Evolutionary conservation across 2,888 invertebrate species (phyloP), one percentile per base, ranked within the genome.

Genomic region (Baronia brevicornis): DNA sequence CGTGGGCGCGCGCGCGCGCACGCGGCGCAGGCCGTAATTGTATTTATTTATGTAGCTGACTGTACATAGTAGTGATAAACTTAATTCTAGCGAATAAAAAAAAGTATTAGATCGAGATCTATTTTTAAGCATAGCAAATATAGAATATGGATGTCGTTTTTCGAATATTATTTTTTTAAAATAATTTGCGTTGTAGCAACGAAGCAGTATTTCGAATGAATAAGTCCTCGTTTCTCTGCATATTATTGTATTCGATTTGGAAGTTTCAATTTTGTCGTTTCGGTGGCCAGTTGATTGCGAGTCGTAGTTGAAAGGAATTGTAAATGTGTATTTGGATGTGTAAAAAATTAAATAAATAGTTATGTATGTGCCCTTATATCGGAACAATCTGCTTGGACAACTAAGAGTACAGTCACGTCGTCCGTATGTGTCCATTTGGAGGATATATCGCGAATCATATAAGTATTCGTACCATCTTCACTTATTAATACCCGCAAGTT

Each of bases 151-250:
- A 60, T 60, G 61, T 66, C 56, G 55, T 58, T 62, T 46, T 66
- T 69, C 58, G 63, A 68, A 68, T 66, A 60, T 69, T 69, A 65
- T 72, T 72, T 70, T 72, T 68, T 54, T 64, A 62, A 59, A 65
- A 60, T 68, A 37, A 68, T 74, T 79, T 73, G 72, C 69, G 60
- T n/a, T 54, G 58, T 71, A 69, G 77, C 79, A 79, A 73, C 79
- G 82, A 80, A 78, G 48, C 75, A 74, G 72, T 78, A 74, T 77
- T 74, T 63, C n/a, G n/a, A n/a, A n/a, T 55, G 56, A 54, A 56
- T 36, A 18, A 22, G 19, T 35, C 26, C 24, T 19, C 19, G 20
- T 21, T 30, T 45, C 38, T 41, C 37, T 40, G 47, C 44, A 41
- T 46, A 41, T 41, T 40, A 19, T 36, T 36, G 8, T 7, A 36